Base-by-base conservation (phyloP, 2,797 vertebrate species). In the Myripristis jacobus region DNA sequence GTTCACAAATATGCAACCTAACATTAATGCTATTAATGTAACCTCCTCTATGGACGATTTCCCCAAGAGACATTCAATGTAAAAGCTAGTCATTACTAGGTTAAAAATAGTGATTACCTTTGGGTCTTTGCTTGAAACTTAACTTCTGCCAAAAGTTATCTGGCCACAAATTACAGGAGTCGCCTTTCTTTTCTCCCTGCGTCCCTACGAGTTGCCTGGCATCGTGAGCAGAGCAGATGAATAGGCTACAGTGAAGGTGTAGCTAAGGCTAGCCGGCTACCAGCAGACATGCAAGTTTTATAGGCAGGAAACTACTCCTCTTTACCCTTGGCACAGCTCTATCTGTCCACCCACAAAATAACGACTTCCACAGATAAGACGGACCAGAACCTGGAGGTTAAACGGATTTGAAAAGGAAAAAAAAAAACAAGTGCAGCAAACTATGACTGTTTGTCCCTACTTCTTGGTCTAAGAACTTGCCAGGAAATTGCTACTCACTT, bases 401-500 rank as follows among this genome's bases (percentile, higher is more conserved):
- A 44, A 77, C 27, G 5, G 29, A 31, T 4, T n/a, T n/a, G n/a
- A n/a, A n/a, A n/a, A n/a, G n/a, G n/a, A n/a, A n/a, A n/a, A 62
- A 7, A 1, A 34, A 34, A 55, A 4, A 1, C 12, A 0, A 9
- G 24, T 3, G 9, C 51, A 11, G 54, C 2, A 34, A 69, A 80
- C 2, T 50, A 18, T 6, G 31, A 21, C 53, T 48, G 25, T 34
- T 66, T 63, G 51, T 2, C 4, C 7, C 25, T 22, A 58, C 52
- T 13, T 60, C 41, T 27, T 48, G 34, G 24, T 61, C 6, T 48
- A n/a, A 77, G 4, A 82, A 84, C 69, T 86, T 80, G 66, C 34
- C 66, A 78, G 80, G 75, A 87, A 88, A 83, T 83, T 50, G 57
- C 70, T 87, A 92, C 91, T 92, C 78, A 92, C 92, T 80, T 81